These are phyloP conservation scores for Erythrolamprus reginae DNA, from an alignment of 2,113 vertebrate genomes.

Conservation along the genomic window DNA sequence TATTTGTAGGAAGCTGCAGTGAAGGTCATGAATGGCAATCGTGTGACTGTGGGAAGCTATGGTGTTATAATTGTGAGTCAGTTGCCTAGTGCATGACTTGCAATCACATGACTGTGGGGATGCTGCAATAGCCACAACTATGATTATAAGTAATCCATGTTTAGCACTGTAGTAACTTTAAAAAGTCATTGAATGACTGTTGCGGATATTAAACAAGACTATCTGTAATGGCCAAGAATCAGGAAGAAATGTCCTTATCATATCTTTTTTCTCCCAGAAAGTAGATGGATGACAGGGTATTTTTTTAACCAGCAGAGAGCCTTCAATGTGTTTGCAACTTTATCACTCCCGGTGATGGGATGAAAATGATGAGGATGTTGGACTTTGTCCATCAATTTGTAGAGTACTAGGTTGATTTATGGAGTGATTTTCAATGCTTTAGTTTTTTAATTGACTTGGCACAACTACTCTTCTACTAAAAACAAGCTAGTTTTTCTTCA, in stretches of 20 bases:
- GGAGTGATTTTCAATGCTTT: slow-evolving; percentile 2
- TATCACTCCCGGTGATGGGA: background rate
- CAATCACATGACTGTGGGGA: background rate
- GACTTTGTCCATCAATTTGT: background rate
- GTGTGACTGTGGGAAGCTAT: background rate
- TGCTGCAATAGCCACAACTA: background rate
- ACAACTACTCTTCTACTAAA: background rate
- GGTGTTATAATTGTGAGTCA: background rate
- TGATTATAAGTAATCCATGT: background rate
- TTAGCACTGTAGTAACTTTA: background rate
- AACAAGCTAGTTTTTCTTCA: background rate
- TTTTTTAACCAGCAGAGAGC: background rate
- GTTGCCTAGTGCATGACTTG: background rate
- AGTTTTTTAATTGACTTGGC: slow-evolving; percentile 12
- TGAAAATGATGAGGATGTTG: background rate
- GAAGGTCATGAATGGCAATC: background rate
- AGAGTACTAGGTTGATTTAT: background rate
- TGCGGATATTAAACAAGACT: background rate
- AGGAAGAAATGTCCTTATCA: slow-evolving; percentile 11
- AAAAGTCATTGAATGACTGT: background rate
- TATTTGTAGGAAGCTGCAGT: background rate
- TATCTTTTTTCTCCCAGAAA: background rate
- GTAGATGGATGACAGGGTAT: background rate
- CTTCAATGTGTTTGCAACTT: background rate
- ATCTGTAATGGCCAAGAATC: background rate